phyloP scores from a whole-genome alignment of 2,797 vertebrate species.

The Sitta carolinensis region DNA sequence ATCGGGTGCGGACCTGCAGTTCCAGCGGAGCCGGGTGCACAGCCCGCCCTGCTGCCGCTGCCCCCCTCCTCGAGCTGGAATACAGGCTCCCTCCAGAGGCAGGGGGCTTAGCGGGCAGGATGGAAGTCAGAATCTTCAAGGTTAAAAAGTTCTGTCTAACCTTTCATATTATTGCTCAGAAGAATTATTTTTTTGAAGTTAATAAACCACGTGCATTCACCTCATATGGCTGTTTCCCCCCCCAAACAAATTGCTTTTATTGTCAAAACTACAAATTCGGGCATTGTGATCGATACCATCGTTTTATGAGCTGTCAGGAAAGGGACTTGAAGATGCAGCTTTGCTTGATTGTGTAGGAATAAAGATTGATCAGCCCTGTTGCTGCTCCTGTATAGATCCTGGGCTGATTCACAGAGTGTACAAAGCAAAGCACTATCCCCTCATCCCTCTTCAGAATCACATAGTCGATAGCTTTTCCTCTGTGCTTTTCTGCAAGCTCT shows the following conservation, averaged over 20 bases:
- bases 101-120: background rate
- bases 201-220: constrained; percentile 18
- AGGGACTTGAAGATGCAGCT: constrained; percentile 35
- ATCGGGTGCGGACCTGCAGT: background rate
- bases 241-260: constrained; percentile 69
- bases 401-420: background rate
- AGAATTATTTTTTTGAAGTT: constrained; percentile 38
- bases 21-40: background rate
- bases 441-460: constrained; percentile 48
- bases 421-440: background rate
- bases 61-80: background rate
- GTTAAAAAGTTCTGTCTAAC: constrained; percentile 19
- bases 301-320: constrained; percentile 48
- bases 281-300: constrained; percentile 52
- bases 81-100: background rate
- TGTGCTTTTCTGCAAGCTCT: background rate
- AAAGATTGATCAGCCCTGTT: constrained; percentile 59
- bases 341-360: constrained; percentile 57
- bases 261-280: constrained; percentile 68
- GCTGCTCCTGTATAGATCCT: constrained; percentile 2
- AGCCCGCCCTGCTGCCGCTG: background rate
- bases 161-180: background rate
- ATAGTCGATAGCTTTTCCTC: constrained; percentile 4
- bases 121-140: background rate
- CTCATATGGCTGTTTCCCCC: background rate